A percentile compares a stretch with the other conserved stretches of the same genome.
Conservation (phyloP, 2,888 invertebrate genomes). For the Ophioninae sp. region DNA sequence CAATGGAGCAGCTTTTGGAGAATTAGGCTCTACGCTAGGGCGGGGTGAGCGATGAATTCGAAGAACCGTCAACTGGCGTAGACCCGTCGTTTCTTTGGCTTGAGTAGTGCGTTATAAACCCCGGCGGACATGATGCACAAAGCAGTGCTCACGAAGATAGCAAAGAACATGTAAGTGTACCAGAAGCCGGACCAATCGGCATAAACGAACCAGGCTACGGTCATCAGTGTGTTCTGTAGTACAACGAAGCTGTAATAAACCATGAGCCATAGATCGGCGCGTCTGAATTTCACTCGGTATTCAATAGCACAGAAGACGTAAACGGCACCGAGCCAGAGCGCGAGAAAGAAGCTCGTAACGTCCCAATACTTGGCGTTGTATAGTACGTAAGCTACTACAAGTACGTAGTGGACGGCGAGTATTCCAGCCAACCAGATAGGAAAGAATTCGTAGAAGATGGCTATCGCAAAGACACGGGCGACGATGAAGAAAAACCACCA, state of each 20-base stretch:
- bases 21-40: background rate
- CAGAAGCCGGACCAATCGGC: constrained; percentile 86
- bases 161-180: constrained; percentile 86
- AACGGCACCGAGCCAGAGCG: constrained; percentile 87
- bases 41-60: background rate
- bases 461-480: constrained; percentile 87
- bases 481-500: constrained; percentile 90
- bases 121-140: constrained; percentile 74
- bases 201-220: constrained; percentile 86
- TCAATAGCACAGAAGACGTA: constrained; percentile 90
- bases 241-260: constrained; percentile 86
- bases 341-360: constrained; percentile 74
- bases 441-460: constrained; percentile 87
- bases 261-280: constrained; percentile 87
- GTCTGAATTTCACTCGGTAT: constrained; percentile 89
- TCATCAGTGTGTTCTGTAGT: constrained; percentile 86
- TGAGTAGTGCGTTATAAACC: constrained; percentile 74
- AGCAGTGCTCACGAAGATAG: constrained; percentile 83
- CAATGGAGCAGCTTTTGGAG: background rate
- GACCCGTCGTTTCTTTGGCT: constrained; percentile 76
- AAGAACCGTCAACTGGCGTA: constrained; percentile 66
- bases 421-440: constrained; percentile 78
- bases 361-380: constrained; percentile 86
- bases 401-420: constrained; percentile 86
- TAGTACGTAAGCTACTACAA: constrained; percentile 86